A percentile compares a stretch with the other conserved stretches of the same genome.
phyloP scores from a whole-genome alignment of 2,797 vertebrate genomes.

The Garrulus glandarius region DNA sequence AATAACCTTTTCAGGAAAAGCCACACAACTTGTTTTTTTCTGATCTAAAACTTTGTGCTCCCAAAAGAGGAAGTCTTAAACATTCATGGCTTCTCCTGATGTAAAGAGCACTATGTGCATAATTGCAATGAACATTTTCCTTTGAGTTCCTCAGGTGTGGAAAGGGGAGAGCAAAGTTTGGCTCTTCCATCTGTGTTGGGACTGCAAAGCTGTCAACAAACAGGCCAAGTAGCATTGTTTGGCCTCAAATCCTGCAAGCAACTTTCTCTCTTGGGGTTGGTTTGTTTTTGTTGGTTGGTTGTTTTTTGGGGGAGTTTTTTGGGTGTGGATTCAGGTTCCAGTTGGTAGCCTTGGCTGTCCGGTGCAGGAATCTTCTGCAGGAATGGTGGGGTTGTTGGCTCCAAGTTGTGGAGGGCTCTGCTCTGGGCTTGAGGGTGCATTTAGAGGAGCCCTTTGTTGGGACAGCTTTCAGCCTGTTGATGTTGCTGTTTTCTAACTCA shows the following conservation, averaged over 20 bases:
- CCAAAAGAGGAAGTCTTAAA: neutral
- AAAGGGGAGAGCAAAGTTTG: neutral
- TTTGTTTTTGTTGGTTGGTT: neutral
- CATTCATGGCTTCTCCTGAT: neutral
- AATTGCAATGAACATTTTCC: neutral
- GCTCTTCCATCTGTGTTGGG: neutral
- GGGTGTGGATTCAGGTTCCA: neutral
- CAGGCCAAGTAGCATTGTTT: neutral
- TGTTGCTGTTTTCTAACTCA: neutral
- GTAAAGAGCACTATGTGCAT: neutral
- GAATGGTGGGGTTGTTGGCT: neutral
- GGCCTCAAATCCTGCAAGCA: neutral
- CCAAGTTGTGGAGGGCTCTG: neutral
- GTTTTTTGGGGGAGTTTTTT: neutral
- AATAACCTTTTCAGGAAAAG: neutral
- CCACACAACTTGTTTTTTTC: neutral
- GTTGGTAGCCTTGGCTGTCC: neutral
- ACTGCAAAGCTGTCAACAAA: neutral
- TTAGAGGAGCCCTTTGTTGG: neutral
- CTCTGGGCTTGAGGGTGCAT: accelerated
- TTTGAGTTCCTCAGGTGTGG: neutral
- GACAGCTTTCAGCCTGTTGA: accelerated
- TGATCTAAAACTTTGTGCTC: neutral
- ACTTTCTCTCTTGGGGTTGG: neutral
- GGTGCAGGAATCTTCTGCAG: neutral